Evolutionary conservation across 2,888 invertebrate species (phyloP), one percentile per base, ranked within the genome.

Genomic region (Parapristionchus giblindavisi): DNA sequence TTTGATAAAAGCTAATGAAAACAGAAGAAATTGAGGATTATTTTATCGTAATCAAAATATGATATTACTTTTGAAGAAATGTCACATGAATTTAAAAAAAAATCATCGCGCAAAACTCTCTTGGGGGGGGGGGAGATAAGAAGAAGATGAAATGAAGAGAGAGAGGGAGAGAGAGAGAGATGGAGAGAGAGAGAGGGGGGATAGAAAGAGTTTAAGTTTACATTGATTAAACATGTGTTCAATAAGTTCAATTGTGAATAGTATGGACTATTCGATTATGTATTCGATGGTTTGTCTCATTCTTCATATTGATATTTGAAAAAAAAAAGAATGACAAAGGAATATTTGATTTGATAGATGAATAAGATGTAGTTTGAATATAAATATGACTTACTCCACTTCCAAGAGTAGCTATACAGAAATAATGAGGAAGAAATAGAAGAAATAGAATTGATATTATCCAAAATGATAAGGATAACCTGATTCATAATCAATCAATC

Each of bases 381-480:
- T n/a, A 51, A n/a, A n/a, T n/a, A n/a, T 43, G 11, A 54, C 58
- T 71, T 32, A 71, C 71, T 48, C 71, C 71, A 29, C 38, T 56
- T 8, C 38, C 40, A 2, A 71, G 6, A 24, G 43, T 40, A 27
- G 71, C 56, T 5, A 56, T 1, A 32, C 38, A 54, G 77, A 77
- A 84, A 72, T 81, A 80, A 71, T 87, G 87, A 24, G 87, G 87
- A 29, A 87, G 65, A 32, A 87, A 68, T 43, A 81, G 76, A 3
- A 87, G 76, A 21, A 85, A 76, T 21, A 84, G 75, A 5, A 80
- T 73, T 27, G 86, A 83, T n/a, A 83, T 72, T 4, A 78, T 72
- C 87, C 87, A 87, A n/a, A 70, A 52, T 8, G 77, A 76, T 17
- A 86, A 71, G 21, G 83, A 73, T 36, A 80, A 76, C 71, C 84